Conservation (phyloP, 2,888 invertebrate species). For the Leptura quadrifasciata region DNA sequence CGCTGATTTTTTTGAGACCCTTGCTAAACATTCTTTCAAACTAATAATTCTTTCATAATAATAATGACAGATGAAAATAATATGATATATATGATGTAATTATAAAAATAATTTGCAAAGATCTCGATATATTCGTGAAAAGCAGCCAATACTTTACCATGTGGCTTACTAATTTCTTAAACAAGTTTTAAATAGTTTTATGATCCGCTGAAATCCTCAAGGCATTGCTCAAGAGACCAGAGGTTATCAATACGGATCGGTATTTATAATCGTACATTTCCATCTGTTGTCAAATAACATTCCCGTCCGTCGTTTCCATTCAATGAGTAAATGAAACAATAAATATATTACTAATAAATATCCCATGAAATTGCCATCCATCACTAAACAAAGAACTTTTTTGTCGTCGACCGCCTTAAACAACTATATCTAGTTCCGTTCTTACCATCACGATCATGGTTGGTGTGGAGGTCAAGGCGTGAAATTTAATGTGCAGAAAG, state of each 20-base stretch:
- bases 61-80: too few relatives aligned
- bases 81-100: too few relatives aligned
- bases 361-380: not conserved
- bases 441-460: slow-evolving; percentile 25
- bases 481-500: slow-evolving; percentile 43
- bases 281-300: too few relatives aligned
- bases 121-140: not conserved
- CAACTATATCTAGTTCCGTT: slow-evolving; percentile 37
- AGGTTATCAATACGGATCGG: not conserved
- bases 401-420: not conserved
- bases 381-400: not conserved
- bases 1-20: too few relatives aligned
- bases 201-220: not conserved
- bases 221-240: not conserved
- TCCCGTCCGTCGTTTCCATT: not conserved
- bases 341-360: not conserved
- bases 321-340: not conserved
- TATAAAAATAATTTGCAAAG: too few relatives aligned
- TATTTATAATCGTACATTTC: not conserved
- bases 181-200: not conserved
- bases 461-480: slow-evolving; percentile 49
- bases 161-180: not conserved
- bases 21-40: too few relatives aligned
- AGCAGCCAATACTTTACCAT: not conserved
- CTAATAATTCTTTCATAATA: too few relatives aligned